Base-by-base conservation (phyloP, 2,888 invertebrate genomes). In the Dicyrtoma fusca region DNA sequence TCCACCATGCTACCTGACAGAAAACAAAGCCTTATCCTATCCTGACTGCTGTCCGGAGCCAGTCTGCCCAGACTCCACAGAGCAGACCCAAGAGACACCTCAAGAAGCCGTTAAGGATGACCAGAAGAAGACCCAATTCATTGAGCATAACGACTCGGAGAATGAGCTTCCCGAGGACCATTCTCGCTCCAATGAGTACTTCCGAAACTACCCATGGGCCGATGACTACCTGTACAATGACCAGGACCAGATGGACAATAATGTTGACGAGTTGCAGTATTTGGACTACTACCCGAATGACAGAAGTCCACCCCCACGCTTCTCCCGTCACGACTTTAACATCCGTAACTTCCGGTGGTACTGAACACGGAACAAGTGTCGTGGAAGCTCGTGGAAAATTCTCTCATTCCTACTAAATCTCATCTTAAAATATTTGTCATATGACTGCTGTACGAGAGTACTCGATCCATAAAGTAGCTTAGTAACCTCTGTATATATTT, bases 21-120 rank as follows among this genome's bases (percentile, higher is more conserved):
- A 79, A 69, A 75, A 79, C 66, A 71, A 69, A 21, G 53, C 69
- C 0, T 63, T 74, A 55, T 62, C 73, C 11, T 80, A 77, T 62
- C 80, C 80, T 17, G 77, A 77, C 19, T 80, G 80, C 57, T 80
- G 80, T 71, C 72, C 74, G 4, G 69, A 80, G 73, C 66, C 74
- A 10, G 73, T 77, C 69, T 80, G 80, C 70, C 79, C 79, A 69
- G 80, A 79, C 23, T 74, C 73, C 21, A 68, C 61, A 21, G 70
- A 77, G 45, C 57, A 71, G 25, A 64, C 64, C 59, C 47, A 71
- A 74, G 74, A 65, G 45, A 49, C 59, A 59, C 49, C 61, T 19
- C 53, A 26, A 47, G 59, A 69, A 34, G 8, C 34, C 34, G 8
- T 8, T 25, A 57, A 45, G 51, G 34, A 34, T 14, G 4, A 21